These are phyloP conservation scores for Malthinus flaveolus DNA, from an alignment of 2,888 invertebrate genomes.

Conservation along the genomic window DNA sequence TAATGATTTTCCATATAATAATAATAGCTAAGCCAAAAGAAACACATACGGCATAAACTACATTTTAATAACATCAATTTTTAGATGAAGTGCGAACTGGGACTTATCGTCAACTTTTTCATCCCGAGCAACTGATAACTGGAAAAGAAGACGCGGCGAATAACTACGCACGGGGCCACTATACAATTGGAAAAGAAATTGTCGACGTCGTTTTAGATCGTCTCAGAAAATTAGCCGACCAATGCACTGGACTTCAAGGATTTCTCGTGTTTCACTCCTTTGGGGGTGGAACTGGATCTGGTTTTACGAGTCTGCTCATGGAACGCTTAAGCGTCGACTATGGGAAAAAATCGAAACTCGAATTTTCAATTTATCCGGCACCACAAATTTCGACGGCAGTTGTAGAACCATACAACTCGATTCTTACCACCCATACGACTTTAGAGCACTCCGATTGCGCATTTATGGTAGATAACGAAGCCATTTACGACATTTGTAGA, in stretches of 20 bases:
- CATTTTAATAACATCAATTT: conserved; percentile 12
- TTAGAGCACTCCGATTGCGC: conserved; percentile 86
- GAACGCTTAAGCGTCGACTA: conserved; percentile 90
- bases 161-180: conserved; percentile 93
- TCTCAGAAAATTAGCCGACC: conserved; percentile 80
- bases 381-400: conserved; percentile 86
- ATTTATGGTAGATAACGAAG: conserved; percentile 92
- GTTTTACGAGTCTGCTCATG: conserved; percentile 91
- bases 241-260: conserved; percentile 84
- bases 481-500: conserved; percentile 86
- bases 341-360: conserved; percentile 91
- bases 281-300: conserved; percentile 88
- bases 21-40: too few species aligned
- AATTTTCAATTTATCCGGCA: conserved; percentile 93
- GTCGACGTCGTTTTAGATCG: conserved; percentile 83
- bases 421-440: conserved; percentile 90
- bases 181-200: conserved; percentile 89
- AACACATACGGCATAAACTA: too few species aligned
- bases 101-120: conserved; percentile 82
- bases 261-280: conserved; percentile 94
- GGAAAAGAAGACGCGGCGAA: conserved; percentile 94
- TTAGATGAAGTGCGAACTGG: conserved; percentile 82
- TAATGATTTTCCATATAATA: too few species aligned
- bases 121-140: conserved; percentile 89
- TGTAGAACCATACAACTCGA: conserved; percentile 90